Evolutionary conservation across 2,888 invertebrate species (phyloP), one percentile per base, ranked within the genome.

Genomic region (Drosophila peninsularis): DNA sequence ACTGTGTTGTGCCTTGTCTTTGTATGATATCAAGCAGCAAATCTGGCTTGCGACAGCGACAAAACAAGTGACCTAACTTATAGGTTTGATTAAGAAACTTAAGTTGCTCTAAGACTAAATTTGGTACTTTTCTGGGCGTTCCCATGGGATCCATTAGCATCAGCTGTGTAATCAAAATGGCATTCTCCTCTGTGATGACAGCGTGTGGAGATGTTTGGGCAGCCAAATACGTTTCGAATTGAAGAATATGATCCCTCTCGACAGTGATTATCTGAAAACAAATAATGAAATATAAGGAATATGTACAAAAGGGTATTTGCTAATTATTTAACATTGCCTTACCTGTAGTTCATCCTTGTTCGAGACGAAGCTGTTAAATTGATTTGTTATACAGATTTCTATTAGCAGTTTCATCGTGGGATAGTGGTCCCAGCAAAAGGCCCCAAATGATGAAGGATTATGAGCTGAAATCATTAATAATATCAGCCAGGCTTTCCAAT

Each of bases 341-440:
- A 92, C 92, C 93, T 97, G 95, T 39, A 95, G 90, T 90, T 96
- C 96, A 78, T 95, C 95, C 3, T 94, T 93, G 62, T 93, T 93
- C 54, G 95, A 93, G 73, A 95, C 94, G 44, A 94, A 94, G 54
- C 93, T 94, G 52, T 87, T 85, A 64, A 92, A 91, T 66, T 92
- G 93, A 95, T 97, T 97, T 11, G 98, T 99, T 90, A 99, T 99
- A 86, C 98, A 97, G 96, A 98, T 98, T 93, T 99, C 98, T 94
- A 99, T 98, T 75, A 99, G 94, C 86, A 96, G 96, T 71, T 97
- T 94, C 75, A 99, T 94, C 53, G 97, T 98, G 19, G 98, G 98
- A 93, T 98, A 99, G 79, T 96, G 95, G 83, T 96, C 95, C 96
- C 98, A 98, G 37, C 97, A 97, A 60, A 96, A 93, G 76, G 95